A percentile compares a stretch with the other conserved stretches of the same genome.
Evolutionary conservation across 2,888 invertebrate species (phyloP).

Genomic region (Lymantria monacha): DNA sequence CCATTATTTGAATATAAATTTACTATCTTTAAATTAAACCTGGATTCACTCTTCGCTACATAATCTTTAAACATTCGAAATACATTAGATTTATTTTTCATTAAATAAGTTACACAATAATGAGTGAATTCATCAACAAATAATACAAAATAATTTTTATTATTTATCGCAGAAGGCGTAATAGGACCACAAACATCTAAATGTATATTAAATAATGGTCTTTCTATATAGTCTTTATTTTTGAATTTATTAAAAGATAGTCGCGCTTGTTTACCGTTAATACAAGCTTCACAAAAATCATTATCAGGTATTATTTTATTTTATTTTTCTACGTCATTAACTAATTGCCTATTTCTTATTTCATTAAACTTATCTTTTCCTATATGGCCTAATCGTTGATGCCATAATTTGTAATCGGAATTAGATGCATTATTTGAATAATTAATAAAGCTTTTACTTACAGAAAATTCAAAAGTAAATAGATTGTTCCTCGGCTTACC

Average conservation of each 20-base stretch:
- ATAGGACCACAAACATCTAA: background rate
- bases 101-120: constrained; percentile 39
- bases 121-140: constrained; percentile 49
- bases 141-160: constrained; percentile 1
- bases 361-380: background rate
- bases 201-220: background rate
- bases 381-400: background rate
- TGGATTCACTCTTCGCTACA: constrained; percentile 10
- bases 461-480: too few species aligned
- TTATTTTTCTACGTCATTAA: background rate
- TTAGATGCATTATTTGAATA: too few species aligned
- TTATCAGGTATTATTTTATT: background rate
- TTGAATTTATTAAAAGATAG: background rate
- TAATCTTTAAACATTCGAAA: constrained; percentile 18
- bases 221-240: background rate
- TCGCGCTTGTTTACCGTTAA: background rate
- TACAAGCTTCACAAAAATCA: background rate
- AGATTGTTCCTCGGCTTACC: too few species aligned
- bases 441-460: too few species aligned
- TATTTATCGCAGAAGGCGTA: background rate
- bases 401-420: background rate
- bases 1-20: constrained; percentile 44
- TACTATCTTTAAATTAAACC: constrained; percentile 38
- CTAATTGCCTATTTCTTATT: background rate
- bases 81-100: constrained; percentile 39